A percentile compares a stretch with the other conserved stretches of the same genome.
Conservation (phyloP, 2,797 vertebrate species). For the Coregonus ussuriensis region DNA sequence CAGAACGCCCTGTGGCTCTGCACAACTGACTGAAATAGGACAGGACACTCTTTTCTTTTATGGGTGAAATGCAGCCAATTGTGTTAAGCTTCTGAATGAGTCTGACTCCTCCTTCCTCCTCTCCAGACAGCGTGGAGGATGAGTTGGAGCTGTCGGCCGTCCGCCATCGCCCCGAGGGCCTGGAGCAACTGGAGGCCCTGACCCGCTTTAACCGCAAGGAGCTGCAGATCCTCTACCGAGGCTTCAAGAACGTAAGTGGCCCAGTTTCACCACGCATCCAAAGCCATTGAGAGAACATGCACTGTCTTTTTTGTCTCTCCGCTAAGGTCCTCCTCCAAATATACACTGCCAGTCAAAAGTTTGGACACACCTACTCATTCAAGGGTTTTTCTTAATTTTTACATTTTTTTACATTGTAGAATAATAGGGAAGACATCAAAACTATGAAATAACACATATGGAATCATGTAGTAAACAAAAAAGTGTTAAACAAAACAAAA, state of each 20-base stretch:
- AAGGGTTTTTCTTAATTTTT: no score
- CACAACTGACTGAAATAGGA: not conserved
- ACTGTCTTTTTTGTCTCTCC: not conserved
- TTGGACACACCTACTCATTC: no score
- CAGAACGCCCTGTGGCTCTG: not conserved
- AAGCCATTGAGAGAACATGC: slow-evolving; percentile 9
- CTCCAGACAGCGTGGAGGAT: slow-evolving; percentile 96
- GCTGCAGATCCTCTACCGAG: slow-evolving; percentile 97
- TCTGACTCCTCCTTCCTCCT: slow-evolving; percentile 32
- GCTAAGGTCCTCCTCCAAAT: not conserved
- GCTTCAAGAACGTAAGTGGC: slow-evolving; percentile 96
- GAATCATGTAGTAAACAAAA: no score
- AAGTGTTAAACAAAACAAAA: no score
- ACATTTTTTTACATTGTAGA: no score
- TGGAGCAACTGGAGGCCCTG: slow-evolving; percentile 94
- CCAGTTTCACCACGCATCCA: not conserved
- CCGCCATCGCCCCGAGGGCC: slow-evolving; percentile 93
- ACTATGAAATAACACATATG: no score
- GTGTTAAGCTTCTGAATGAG: slow-evolving; percentile 8
- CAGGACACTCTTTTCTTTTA: not conserved
- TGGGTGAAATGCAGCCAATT: not conserved
- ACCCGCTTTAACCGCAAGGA: slow-evolving; percentile 97
- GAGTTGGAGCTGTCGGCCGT: slow-evolving; percentile 95
- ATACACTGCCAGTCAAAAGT: not conserved
- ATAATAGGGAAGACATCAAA: no score